Conservation (phyloP, 2,797 vertebrate genomes). For the Pantherophis alleghaniensis region DNA sequence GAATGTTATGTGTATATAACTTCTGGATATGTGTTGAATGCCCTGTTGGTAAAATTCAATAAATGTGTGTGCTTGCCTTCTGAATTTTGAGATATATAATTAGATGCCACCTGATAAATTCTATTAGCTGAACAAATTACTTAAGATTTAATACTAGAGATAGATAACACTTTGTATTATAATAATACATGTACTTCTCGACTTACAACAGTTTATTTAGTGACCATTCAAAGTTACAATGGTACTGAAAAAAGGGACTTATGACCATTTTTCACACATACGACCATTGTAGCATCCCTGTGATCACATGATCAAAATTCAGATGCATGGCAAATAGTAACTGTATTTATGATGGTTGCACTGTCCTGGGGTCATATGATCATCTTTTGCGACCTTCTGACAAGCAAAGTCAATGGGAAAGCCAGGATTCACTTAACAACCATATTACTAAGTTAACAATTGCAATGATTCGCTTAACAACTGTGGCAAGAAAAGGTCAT, state of each 20-base stretch:
- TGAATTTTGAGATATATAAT: neutral
- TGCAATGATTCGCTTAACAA: neutral
- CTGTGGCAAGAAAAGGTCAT: too few species aligned
- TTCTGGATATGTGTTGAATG: neutral
- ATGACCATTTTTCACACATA: neutral
- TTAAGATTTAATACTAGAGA: neutral
- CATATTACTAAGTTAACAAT: neutral
- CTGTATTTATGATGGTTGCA: neutral
- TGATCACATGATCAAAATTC: neutral
- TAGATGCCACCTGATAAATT: neutral
- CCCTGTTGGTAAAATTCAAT: neutral
- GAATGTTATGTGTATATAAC: neutral
- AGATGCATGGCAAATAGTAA: neutral
- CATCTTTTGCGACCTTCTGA: too few species aligned
- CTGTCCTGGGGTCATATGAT: too few species aligned
- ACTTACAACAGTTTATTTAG: neutral
- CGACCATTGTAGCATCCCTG: neutral
- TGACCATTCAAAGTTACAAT: accelerated
- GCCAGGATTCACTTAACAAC: neutral
- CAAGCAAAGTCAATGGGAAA: too few species aligned
- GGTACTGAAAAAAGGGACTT: neutral
- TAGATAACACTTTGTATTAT: neutral
- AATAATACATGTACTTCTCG: neutral
- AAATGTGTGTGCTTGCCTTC: neutral
- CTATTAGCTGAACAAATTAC: neutral